Conservation (phyloP, 2,113 vertebrate genomes). For the Labrus mixtus region DNA sequence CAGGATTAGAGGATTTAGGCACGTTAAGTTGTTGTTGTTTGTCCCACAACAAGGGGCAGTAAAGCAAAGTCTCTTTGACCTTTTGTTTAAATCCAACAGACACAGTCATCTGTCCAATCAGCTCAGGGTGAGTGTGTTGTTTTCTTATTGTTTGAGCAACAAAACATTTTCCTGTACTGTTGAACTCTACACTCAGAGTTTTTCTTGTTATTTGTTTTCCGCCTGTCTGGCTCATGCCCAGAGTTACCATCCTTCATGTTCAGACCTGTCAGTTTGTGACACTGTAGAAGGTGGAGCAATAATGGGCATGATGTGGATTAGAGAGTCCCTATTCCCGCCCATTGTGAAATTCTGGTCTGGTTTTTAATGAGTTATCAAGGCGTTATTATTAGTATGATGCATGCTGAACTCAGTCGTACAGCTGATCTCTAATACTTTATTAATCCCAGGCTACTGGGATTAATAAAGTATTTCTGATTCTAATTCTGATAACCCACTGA, state of each 20-base stretch:
- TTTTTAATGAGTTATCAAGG: slow-evolving; percentile 45
- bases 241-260: slow-evolving; percentile 50
- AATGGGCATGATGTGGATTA: slow-evolving; percentile 36
- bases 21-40: slow-evolving; percentile 31
- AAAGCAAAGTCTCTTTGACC: slow-evolving; percentile 17
- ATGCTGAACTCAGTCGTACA: slow-evolving; percentile 39
- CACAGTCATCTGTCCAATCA: not conserved
- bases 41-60: slow-evolving; percentile 10
- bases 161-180: not conserved
- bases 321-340: slow-evolving; percentile 20
- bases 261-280: slow-evolving; percentile 64
- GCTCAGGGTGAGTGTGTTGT: slow-evolving; percentile 13
- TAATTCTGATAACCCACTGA: too few relatives aligned
- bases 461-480: too few relatives aligned
- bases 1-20: slow-evolving; percentile 19
- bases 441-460: too few relatives aligned
- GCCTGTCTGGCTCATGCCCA: slow-evolving; percentile 7
- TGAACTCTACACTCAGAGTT: not conserved
- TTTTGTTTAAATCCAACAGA: slow-evolving; percentile 45
- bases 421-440: slow-evolving; percentile 49
- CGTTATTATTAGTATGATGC: slow-evolving; percentile 38
- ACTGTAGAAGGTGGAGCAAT: slow-evolving; percentile 40
- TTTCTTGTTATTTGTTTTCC: slow-evolving; percentile 13
- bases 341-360: slow-evolving; percentile 44
- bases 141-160: not conserved